These are phyloP conservation scores for Liopterus haemorrhoidalis DNA, from an alignment of 2,888 invertebrate genomes.

Conservation along the genomic window DNA sequence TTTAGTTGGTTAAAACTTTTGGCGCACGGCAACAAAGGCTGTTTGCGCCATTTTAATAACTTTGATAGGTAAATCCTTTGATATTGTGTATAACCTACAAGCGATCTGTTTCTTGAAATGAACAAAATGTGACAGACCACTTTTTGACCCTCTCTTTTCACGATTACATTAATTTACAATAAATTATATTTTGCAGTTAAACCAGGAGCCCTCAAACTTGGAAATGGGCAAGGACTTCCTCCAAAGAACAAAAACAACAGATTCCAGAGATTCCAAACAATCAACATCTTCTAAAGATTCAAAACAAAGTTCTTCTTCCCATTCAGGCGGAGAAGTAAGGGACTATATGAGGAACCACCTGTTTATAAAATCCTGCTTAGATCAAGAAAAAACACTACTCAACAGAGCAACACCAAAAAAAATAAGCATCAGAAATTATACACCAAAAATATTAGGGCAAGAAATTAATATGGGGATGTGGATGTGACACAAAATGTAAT, in stretches of 20 bases:
- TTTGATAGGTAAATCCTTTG: no score
- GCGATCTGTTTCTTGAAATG: no score
- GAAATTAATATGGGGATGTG: slow-evolving; percentile 58
- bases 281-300: no score
- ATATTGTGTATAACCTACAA: no score
- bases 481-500: slow-evolving; percentile 50
- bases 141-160: no score
- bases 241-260: slow-evolving; percentile 36
- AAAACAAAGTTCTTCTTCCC: no score
- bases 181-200: slow-evolving; percentile 11
- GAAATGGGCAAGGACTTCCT: slow-evolving; percentile 50
- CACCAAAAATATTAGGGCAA: slow-evolving; percentile 61
- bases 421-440: slow-evolving; percentile 63
- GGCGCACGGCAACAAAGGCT: no score
- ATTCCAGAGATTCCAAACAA: slow-evolving; percentile 36
- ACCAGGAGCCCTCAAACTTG: neutral
- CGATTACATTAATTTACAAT: no score
- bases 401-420: slow-evolving; percentile 48
- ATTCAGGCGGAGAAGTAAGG: slow-evolving; percentile 19
- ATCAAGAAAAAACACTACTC: slow-evolving; percentile 41
- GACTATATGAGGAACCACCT: slow-evolving; percentile 51
- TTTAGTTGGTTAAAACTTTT: no score
- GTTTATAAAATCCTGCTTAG: slow-evolving; percentile 52
- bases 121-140: no score
- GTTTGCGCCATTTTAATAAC: no score